Conservation (phyloP, 30 jellyfish, hydroid and myxozoan species). For the Sanderia malayensis region DNA sequence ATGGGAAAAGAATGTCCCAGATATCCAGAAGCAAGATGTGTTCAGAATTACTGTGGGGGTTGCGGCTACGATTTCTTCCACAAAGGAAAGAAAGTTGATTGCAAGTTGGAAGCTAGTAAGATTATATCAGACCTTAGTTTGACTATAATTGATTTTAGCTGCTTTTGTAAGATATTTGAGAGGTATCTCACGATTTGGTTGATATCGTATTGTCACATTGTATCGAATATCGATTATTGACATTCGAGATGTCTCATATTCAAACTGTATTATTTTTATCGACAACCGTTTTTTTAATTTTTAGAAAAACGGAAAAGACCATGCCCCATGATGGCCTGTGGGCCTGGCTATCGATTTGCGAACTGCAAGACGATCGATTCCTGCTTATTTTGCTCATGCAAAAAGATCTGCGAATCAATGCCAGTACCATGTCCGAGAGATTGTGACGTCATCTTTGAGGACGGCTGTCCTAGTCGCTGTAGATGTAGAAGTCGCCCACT, state of each 20-base stretch:
- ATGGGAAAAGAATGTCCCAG: not conserved
- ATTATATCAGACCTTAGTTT: too few relatives aligned
- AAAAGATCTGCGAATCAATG: not conserved
- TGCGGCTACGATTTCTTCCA: not conserved
- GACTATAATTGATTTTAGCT: too few relatives aligned
- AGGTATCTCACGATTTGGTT: too few relatives aligned
- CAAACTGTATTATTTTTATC: not conserved
- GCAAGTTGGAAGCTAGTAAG: not conserved
- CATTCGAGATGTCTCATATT: not conserved
- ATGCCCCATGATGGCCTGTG: not conserved
- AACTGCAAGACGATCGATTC: not conserved
- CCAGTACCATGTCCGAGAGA: not conserved
- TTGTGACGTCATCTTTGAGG: not conserved
- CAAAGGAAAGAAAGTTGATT: not conserved
- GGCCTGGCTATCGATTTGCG: not conserved
- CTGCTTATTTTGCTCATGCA: not conserved
- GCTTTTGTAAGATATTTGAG: not conserved
- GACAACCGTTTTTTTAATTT: not conserved
- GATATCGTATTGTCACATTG: not conserved
- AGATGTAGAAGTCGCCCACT: not conserved
- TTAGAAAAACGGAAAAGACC: not conserved
- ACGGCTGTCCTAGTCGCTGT: not conserved
- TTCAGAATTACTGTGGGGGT: conserved; percentile 3
- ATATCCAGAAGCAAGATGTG: not conserved
- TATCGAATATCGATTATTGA: not conserved